phyloP scores from a whole-genome alignment of 2,113 vertebrate species.

The Dissostichus mawsoni region DNA sequence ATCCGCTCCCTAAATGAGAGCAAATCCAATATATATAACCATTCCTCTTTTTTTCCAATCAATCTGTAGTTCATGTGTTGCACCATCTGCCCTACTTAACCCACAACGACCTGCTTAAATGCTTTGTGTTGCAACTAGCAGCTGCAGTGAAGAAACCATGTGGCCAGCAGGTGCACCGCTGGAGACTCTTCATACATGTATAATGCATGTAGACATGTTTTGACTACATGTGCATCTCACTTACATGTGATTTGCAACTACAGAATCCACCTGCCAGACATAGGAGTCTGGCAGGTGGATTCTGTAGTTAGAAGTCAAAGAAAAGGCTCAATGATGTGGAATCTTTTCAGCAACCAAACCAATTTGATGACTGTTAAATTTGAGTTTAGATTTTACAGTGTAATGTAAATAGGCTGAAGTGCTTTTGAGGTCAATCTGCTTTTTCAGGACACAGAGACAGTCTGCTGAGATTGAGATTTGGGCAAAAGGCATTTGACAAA shows the following conservation, averaged over 20 bases:
- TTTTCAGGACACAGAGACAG: not conserved
- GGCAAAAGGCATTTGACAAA: not conserved
- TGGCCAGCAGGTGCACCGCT: conserved; percentile 61
- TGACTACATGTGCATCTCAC: conserved; percentile 21
- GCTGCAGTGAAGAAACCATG: conserved; percentile 43
- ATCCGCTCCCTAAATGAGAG: not conserved
- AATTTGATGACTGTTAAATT: conserved; percentile 5
- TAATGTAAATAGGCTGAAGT: conserved; percentile 13
- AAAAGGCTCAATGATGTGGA: conserved; percentile 3
- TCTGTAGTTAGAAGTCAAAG: not conserved
- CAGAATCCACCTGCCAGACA: too few relatives aligned
- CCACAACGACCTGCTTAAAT: conserved; percentile 20
- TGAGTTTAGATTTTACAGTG: conserved; percentile 9
- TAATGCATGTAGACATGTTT: conserved; percentile 43
- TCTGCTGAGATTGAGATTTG: not conserved
- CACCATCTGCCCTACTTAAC: conserved; percentile 37
- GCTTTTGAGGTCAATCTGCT: conserved; percentile 22
- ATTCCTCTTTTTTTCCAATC: conserved; percentile 7
- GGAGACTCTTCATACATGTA: conserved; percentile 38
- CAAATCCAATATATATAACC: not conserved
- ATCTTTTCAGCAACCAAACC: conserved; percentile 1
- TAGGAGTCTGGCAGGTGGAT: not conserved
- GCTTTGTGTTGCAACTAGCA: conserved; percentile 41
- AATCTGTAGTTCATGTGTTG: conserved; percentile 2
- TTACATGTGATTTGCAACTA: too few relatives aligned